Evolutionary conservation across 2,113 vertebrate species (phyloP).

Genomic region (Periophthalmus modestus): DNA sequence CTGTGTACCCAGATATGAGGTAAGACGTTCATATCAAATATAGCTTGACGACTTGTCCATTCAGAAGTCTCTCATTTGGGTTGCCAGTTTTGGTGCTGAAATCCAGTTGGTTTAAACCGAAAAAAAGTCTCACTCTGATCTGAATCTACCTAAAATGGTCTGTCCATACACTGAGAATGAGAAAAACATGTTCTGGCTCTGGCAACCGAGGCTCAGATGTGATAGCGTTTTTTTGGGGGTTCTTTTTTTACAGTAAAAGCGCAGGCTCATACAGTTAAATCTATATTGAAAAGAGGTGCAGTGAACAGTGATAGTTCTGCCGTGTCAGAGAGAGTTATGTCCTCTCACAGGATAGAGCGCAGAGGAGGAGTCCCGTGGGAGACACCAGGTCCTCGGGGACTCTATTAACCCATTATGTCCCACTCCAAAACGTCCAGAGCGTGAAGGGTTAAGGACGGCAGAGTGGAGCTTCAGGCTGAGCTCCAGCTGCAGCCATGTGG

Average conservation of each 20-base stretch:
- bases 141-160: too few species aligned
- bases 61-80: too few species aligned
- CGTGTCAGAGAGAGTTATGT: slow-evolving; percentile 23
- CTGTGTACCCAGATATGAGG: too few species aligned
- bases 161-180: too few species aligned
- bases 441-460: slow-evolving; percentile 36
- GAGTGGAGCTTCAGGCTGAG: slow-evolving; percentile 33
- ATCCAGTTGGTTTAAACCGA: too few species aligned
- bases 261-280: neutral
- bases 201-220: too few species aligned
- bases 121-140: too few species aligned
- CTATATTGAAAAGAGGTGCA: neutral
- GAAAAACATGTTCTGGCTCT: too few species aligned
- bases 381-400: slow-evolving; percentile 48
- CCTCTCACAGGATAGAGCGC: slow-evolving; percentile 18
- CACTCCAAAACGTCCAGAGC: slow-evolving; percentile 48
- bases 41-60: too few species aligned
- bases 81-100: too few species aligned
- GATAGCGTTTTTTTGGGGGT: too few species aligned
- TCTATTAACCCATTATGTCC: slow-evolving; percentile 68
- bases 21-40: too few species aligned
- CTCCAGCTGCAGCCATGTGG: neutral
- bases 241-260: neutral
- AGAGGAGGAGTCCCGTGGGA: slow-evolving; percentile 45
- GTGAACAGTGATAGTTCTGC: slow-evolving; percentile 3